Evolutionary conservation across 2,888 invertebrate species (phyloP), one percentile per base, ranked within the genome.

Genomic region (Rhyacophila evoluta): DNA sequence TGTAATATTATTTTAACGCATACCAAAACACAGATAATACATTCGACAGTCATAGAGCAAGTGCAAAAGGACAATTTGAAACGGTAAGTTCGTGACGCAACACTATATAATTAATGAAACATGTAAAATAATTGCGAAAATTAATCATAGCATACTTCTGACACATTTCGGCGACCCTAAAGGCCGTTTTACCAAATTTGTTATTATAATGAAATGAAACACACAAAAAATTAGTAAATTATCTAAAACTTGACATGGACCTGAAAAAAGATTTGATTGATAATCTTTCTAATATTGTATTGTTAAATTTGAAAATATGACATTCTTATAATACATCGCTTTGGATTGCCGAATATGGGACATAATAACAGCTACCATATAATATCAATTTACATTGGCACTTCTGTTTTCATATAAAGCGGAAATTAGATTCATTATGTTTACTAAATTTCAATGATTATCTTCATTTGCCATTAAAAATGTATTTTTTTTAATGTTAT

Each of bases 91-190:
- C 55, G 55, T 55, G 55, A 55, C 55, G 19, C 25, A 55, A 6
- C n/a, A 6, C 25, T 8, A 1, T 55, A n/a, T 55, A 55, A 55
- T 55, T 55, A 55, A 55, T 55, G 25, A 55, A 55, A 55, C 55
- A 55, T 55, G 55, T 55, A n/a, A 55, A 55, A 55, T 55, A 55
- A 55, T 55, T 55, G 55, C 25, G 15, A 55, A 55, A 55, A 55
- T 55, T 55, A 55, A 55, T 55, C 55, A 55, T 10, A 55, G 15
- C 55, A 55, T 55, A 55, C 10, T 55, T 55, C 55, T 25, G 55
- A 55, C 55, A 55, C 55, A 55, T 55, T 55, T 12, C 55, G 19
- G 55, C 19, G 6, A 19, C 1, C 25, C 55, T 19, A 25, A 55
- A 55, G 10, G 25, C 25, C 19, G 19, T 8, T 55, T 55, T 6